These are phyloP conservation scores for Eurytoma adleriae DNA, from an alignment of 2,888 invertebrate species.

Conservation along the genomic window DNA sequence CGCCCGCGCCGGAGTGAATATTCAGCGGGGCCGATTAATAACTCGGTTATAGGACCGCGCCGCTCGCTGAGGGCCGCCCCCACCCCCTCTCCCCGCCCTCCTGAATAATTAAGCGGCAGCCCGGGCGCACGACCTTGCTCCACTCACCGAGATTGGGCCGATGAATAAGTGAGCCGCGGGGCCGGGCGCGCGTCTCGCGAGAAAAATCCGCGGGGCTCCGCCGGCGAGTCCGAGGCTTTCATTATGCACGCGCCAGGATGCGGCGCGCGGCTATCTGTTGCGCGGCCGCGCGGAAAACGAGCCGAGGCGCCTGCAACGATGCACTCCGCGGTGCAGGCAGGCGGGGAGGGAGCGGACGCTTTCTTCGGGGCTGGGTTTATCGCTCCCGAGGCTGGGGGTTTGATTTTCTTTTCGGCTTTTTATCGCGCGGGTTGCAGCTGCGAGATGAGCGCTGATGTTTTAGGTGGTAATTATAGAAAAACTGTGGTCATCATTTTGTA, in stretches of 20 bases:
- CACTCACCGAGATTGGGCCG: conserved; percentile 74
- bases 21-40: conserved; percentile 58
- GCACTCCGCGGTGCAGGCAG: no score
- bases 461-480: no score
- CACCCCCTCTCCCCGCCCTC: conserved; percentile 55
- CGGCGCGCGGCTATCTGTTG: background rate
- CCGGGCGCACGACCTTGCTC: conserved; percentile 73
- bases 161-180: conserved; percentile 67
- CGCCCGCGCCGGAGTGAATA: conserved; percentile 1
- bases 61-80: conserved; percentile 14
- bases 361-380: no score
- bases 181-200: no score
- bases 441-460: no score
- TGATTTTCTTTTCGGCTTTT: no score
- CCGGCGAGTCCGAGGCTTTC: background rate
- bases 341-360: no score
- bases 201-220: no score
- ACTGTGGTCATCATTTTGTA: no score
- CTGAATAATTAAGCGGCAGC: conserved; percentile 70
- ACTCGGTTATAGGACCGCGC: conserved; percentile 56
- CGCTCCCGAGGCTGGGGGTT: no score
- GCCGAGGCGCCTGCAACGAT: no score
- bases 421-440: no score
- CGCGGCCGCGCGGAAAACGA: background rate
- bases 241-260: conserved; percentile 10